Base-by-base conservation (phyloP, 2,113 vertebrate genomes). In the western clawed frog (Xenopus tropicalis) region DNA sequence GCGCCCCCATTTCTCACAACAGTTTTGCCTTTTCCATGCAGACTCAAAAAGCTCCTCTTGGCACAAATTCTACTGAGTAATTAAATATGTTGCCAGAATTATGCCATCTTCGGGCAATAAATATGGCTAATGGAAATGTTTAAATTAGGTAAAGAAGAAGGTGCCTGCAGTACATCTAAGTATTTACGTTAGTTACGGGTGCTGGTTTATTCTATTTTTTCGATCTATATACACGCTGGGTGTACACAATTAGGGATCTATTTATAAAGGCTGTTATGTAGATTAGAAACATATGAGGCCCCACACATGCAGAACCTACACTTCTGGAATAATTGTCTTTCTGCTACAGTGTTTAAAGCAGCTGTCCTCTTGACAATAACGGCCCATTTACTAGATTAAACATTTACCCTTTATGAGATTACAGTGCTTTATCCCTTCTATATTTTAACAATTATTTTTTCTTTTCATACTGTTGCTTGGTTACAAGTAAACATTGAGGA, bases 371-470 rank as follows among this genome's bases (percentile, higher is more conserved):
- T 11, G 20, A 65, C 17, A 65, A 23, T 42, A 44, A 22, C 25
- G 66, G 6, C 22, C 22, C 29, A 20, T 65, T 63, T 16, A 21
- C 22, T 59, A 21, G 21, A 61, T 67, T 51, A 58, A 43, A 56
- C 22, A 71, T 48, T 57, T 25, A 20, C 52, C 57, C 57, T 72
- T 14, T 56, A 17, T 66, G 14, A 23, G 71, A 44, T 21, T 66
- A 66, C 37, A 14, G 21, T 42, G 17, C 58, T 44, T 65, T 54
- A 46, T 21, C 14, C 29, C 37, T 69, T 69, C 20, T 24, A 22
- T 22, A 7, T 9, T 48, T 17, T 61, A 17, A 11, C 48, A 16
- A 17, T 54, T 13, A 23, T 48, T 13, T 7, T 61, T 61, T 70
- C 14, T 48, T 56, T 48, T 19, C 23, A 3, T 66, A 20, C 11